Base-by-base conservation (phyloP, 37 sponge, comb jelly and placozoan genomes). In the Aphrocallistes beatrix region DNA sequence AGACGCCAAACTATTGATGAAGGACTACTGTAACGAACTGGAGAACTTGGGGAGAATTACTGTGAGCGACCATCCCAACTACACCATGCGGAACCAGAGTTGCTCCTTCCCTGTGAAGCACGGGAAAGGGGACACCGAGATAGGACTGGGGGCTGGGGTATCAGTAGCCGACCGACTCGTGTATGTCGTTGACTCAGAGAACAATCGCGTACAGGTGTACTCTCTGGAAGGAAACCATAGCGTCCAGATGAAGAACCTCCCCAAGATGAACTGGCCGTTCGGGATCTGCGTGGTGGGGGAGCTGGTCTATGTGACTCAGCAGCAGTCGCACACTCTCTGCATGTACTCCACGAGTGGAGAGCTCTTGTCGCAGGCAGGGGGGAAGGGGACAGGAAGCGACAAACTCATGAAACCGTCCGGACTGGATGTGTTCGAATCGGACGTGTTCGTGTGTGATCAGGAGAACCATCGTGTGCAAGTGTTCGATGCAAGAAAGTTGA, bases 211-310 rank as follows among this genome's bases (percentile, higher is more conserved):
- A 28, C 75, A 60, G 75, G 34, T 60, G 10, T 60, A 60, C 21
- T 25, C 75, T 1, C 75, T 32, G 3, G 75, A 60, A 3, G 75
- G 75, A 19, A 30, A 60, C 8, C 21, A 60, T 30, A 30, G 10
- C n/a, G 3, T 30, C 3, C 75, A 60, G n/a, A 19, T 60, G 1
- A 60, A 21, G 3, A 32, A 19, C n/a, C n/a, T n/a, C n/a, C 75
- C 75, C n/a, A 60, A 60, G n/a, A 60, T 60, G 75, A 60, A 60
- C 21, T 60, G 75, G 75, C 75, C 75, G 25, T 60, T 60, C 21
- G 75, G 75, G 1, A 28, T 60, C 8, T 60, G 75, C 34, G 75
- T 60, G 34, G 3, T 3, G 21, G 75, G 21, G 6, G 75, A 60
- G 3, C 8, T 19, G 17, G n/a, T 60, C 25, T 60, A 60, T 13